These are phyloP conservation scores for Nomada goodeniana DNA, from an alignment of 2,888 invertebrate species.

Conservation along the genomic window DNA sequence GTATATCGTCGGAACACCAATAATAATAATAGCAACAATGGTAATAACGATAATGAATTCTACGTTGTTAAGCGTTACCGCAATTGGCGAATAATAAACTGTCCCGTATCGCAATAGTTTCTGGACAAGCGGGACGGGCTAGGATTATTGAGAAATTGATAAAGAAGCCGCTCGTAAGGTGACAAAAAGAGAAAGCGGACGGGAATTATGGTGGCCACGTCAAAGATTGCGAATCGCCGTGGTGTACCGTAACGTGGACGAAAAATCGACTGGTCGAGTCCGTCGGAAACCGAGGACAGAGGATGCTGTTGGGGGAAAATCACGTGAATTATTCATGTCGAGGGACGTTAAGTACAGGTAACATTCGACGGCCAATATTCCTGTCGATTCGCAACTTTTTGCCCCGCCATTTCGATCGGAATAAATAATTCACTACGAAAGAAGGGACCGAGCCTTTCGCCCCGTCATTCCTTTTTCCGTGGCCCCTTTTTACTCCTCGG, in stretches of 20 bases:
- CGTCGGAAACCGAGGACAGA: constrained; percentile 30
- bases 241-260: background rate
- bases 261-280: background rate
- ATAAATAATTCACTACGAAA: constrained; percentile 59
- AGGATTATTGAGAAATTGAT: too few species aligned
- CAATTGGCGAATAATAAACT: too few species aligned
- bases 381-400: constrained; percentile 52
- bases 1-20: too few species aligned
- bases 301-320: constrained; percentile 51
- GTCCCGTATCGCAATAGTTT: too few species aligned
- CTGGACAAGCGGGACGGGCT: too few species aligned
- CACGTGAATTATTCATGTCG: constrained; percentile 61
- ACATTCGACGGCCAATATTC: constrained; percentile 55
- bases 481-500: background rate
- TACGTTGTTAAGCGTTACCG: too few species aligned
- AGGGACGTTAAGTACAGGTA: constrained; percentile 58
- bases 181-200: too few species aligned
- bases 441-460: constrained; percentile 12
- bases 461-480: background rate
- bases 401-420: constrained; percentile 8
- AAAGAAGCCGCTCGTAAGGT: background rate
- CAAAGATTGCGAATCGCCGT: constrained; percentile 30
- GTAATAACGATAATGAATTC: too few species aligned
- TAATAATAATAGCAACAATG: too few species aligned
- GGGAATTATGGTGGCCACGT: background rate